Evolutionary conservation across 2,113 vertebrate genomes (phyloP).

Genomic region (Pelvicachromis taeniatus): DNA sequence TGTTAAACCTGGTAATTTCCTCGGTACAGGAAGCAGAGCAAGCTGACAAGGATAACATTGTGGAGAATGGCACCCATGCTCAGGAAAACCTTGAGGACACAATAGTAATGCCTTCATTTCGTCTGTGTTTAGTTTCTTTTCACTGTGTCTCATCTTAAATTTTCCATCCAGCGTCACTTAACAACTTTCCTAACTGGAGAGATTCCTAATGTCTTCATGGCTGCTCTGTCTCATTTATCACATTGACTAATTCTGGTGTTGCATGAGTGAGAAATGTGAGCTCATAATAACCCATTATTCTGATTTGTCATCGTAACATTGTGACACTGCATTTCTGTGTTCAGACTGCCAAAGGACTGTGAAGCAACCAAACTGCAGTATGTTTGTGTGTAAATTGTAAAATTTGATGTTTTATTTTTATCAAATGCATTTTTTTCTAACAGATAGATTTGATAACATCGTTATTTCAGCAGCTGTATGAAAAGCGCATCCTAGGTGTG

Average conservation of each 20-base stretch:
- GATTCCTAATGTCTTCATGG: neutral
- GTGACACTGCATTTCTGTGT: neutral
- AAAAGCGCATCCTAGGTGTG: too few species aligned
- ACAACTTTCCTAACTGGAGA: neutral
- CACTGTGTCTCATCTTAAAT: neutral
- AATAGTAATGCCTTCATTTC: slow-evolving; percentile 58
- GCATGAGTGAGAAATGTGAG: slow-evolving; percentile 8
- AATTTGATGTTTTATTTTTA: neutral
- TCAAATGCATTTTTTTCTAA: neutral
- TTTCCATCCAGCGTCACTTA: neutral
- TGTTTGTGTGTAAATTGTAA: neutral
- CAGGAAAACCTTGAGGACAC: slow-evolving; percentile 45
- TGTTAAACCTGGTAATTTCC: slow-evolving; percentile 29
- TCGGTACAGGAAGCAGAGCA: slow-evolving; percentile 61
- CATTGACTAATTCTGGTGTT: slow-evolving; percentile 3
- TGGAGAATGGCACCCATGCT: slow-evolving; percentile 60
- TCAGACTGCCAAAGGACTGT: neutral
- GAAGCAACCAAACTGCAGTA: neutral
- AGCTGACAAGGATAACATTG: slow-evolving; percentile 29
- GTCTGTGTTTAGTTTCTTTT: neutral
- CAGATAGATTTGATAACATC: neutral
- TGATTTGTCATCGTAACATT: neutral
- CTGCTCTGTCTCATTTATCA: neutral
- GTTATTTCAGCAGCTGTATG: neutral
- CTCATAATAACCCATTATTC: neutral